Percentiles rank a stretch among this genome's conserved stretches.
Evolutionary conservation across 2,888 invertebrate genomes (phyloP).

Genomic region (Lepidochitona cinerea): DNA sequence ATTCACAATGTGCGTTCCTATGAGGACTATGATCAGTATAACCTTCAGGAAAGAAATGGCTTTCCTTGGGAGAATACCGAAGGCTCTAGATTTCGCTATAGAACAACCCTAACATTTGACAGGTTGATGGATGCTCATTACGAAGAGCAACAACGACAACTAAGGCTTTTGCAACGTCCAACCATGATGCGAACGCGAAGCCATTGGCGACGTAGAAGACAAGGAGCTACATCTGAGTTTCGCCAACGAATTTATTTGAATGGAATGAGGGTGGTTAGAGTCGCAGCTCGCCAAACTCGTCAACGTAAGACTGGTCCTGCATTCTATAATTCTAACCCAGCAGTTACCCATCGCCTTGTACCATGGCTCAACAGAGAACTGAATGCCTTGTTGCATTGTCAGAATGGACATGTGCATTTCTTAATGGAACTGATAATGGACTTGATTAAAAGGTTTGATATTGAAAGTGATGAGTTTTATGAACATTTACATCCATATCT

Average conservation of each 20-base stretch:
- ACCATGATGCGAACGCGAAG: constrained; percentile 31
- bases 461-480: constrained; percentile 77
- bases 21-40: constrained; percentile 89
- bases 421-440: constrained; percentile 81
- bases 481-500: constrained; percentile 80
- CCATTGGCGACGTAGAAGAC: constrained; percentile 23
- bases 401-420: constrained; percentile 70
- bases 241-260: constrained; percentile 83
- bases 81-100: constrained; percentile 64
- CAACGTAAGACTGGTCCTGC: constrained; percentile 55
- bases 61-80: constrained; percentile 29
- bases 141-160: constrained; percentile 17
- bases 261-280: constrained; percentile 83
- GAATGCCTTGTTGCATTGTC: constrained; percentile 77
- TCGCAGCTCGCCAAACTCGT: constrained; percentile 51
- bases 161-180: constrained; percentile 14
- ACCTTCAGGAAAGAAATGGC: constrained; percentile 57
- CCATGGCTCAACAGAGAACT: constrained; percentile 93
- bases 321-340: constrained; percentile 76
- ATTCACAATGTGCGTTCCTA: constrained; percentile 92
- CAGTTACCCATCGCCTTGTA: constrained; percentile 85
- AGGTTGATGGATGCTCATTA: constrained; percentile 26
- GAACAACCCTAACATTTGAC: constrained; percentile 65
- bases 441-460: constrained; percentile 73
- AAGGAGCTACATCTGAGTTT: constrained; percentile 66